These are phyloP conservation scores for Odontesthes bonariensis DNA, from an alignment of 2,113 vertebrate species.

Conservation along the genomic window DNA sequence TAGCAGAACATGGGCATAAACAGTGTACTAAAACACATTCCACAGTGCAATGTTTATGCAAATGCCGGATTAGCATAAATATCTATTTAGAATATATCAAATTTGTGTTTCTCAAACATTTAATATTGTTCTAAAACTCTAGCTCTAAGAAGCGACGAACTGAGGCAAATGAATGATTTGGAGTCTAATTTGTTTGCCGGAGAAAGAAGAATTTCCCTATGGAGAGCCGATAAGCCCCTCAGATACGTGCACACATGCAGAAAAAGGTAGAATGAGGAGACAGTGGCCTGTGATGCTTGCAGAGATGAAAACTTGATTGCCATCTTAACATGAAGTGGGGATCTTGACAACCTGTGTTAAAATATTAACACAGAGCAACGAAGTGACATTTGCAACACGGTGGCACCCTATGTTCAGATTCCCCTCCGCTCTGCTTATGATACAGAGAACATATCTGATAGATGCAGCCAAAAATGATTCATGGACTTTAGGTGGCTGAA, in stretches of 20 bases:
- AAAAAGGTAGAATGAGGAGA: conserved; percentile 23
- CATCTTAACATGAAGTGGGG: conserved; percentile 46
- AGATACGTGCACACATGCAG: conserved; percentile 43
- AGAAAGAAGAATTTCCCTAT: conserved; percentile 38
- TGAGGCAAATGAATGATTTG: conserved; percentile 56
- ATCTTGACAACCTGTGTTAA: conserved; percentile 60
- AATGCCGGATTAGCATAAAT: conserved; percentile 13
- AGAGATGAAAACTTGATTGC: conserved; percentile 53
- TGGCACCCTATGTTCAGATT: conserved; percentile 17
- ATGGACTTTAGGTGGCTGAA: not conserved
- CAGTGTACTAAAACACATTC: not conserved
- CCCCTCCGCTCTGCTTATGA: conserved; percentile 8
- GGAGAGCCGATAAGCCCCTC: conserved; percentile 50
- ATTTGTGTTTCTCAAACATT: conserved; percentile 29
- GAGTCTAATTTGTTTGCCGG: conserved; percentile 61
- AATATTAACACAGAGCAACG: conserved; percentile 54
- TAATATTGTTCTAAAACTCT: conserved; percentile 27
- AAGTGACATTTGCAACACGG: conserved; percentile 28
- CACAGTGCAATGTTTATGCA: not conserved
- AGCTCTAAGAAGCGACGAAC: conserved; percentile 38
- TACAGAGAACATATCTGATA: not conserved
- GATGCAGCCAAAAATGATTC: conserved; percentile 2
- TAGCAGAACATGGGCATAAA: not conserved
- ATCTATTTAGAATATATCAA: conserved; percentile 33
- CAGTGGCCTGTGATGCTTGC: conserved; percentile 22